Percentiles rank a stretch among this genome's conserved stretches.
These are phyloP conservation scores for Dicrurus megarhynchus DNA, from an alignment of 2,113 vertebrate genomes.

Conservation along the genomic window DNA sequence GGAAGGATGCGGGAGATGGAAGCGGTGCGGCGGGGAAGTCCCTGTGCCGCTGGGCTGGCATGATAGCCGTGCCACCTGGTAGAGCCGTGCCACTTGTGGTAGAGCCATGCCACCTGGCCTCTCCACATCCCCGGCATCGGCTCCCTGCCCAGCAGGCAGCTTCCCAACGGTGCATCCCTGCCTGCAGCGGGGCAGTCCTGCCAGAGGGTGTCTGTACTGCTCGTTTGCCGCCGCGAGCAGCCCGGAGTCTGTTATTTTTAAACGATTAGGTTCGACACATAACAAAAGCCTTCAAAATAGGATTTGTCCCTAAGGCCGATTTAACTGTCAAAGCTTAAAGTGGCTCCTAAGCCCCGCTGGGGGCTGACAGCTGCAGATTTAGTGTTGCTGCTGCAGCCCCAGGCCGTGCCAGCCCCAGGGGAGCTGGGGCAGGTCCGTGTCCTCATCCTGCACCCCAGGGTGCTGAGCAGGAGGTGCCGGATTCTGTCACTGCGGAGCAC, in stretches of 20 bases:
- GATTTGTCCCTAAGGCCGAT: constrained; percentile 60
- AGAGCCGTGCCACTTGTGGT: not conserved
- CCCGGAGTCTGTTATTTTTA: constrained; percentile 36
- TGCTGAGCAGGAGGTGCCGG: not conserved
- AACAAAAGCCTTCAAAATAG: constrained; percentile 60
- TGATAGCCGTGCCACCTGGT: not conserved
- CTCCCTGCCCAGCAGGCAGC: not conserved
- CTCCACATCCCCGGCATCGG: accelerated
- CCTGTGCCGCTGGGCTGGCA: not conserved
- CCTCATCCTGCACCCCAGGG: not conserved
- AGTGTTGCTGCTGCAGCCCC: not conserved
- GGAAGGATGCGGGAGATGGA: not conserved
- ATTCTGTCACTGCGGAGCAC: accelerated
- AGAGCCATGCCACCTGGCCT: not conserved
- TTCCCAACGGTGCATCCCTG: not conserved
- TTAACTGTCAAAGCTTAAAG: constrained; percentile 56
- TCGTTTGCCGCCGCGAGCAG: accelerated
- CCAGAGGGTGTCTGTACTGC: not conserved
- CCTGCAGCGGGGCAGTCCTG: not conserved
- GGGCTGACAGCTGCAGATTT: not conserved
- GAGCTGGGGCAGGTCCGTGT: not conserved
- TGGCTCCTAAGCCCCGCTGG: not conserved
- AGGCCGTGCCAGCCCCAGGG: not conserved
- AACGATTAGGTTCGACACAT: constrained; percentile 1
- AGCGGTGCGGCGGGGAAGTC: not conserved